phyloP scores from a whole-genome alignment of 2,888 invertebrate species.

The Bruchidius siliquastri region DNA sequence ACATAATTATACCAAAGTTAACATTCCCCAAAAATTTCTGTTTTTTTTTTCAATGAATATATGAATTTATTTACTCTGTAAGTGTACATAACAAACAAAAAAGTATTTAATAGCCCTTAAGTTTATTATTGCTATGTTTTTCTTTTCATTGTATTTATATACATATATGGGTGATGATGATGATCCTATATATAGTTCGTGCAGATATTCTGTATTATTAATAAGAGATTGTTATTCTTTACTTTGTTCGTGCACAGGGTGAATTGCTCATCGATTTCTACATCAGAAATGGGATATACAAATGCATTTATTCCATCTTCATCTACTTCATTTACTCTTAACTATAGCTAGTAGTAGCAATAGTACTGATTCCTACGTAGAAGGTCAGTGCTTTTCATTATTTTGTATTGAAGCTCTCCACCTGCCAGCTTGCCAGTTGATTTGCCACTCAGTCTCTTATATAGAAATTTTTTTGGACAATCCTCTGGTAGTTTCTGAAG shows the following conservation, averaged over 20 bases:
- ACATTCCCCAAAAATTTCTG: slow-evolving; percentile 59
- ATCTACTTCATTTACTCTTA: no score
- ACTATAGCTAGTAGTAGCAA: no score
- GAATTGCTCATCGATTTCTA: slow-evolving; percentile 18
- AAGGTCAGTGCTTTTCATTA: no score
- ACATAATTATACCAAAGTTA: slow-evolving; percentile 65
- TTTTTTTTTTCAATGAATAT: slow-evolving; percentile 39
- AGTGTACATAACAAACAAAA: slow-evolving; percentile 38
- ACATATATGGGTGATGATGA: slow-evolving; percentile 21
- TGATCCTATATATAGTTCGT: slow-evolving; percentile 18
- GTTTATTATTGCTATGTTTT: slow-evolving; percentile 21
- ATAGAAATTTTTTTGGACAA: no score
- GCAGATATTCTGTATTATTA: slow-evolving; percentile 31
- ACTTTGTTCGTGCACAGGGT: slow-evolving; percentile 20
- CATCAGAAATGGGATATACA: not conserved
- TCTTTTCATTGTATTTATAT: not conserved
- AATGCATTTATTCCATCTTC: slow-evolving; percentile 6
- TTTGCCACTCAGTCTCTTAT: no score
- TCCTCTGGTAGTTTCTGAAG: no score
- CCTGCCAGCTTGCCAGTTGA: no score
- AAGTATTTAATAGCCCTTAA: slow-evolving; percentile 43
- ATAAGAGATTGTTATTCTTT: slow-evolving; percentile 20
- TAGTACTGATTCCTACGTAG: no score
- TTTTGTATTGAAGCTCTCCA: no score
- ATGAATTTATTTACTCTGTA: slow-evolving; percentile 35